Percentiles rank a stretch among this genome's conserved stretches.
These are phyloP conservation scores for Semaprochilodus insignis DNA, from an alignment of 2,797 vertebrate species.

Conservation along the genomic window DNA sequence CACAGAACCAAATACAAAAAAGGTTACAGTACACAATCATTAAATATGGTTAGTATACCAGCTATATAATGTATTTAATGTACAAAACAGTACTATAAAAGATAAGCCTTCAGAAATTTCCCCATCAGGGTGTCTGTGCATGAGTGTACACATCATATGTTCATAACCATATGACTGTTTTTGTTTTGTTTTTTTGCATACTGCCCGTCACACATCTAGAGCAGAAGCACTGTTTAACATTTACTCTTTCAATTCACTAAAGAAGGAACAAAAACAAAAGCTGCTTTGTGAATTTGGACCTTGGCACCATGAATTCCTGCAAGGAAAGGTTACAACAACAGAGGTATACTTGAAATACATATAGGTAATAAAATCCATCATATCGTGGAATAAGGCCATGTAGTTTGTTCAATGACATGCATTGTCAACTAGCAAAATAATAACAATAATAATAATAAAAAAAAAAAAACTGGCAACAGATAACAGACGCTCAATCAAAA, in stretches of 20 bases:
- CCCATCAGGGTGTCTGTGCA: constrained; percentile 54
- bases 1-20: constrained; percentile 81
- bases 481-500: constrained; percentile 32
- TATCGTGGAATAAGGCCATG: constrained; percentile 54
- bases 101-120: constrained; percentile 68
- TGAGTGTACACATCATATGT: constrained; percentile 58
- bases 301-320: constrained; percentile 69
- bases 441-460: no score
- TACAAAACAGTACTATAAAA: constrained; percentile 82
- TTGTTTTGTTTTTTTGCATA: background rate
- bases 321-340: constrained; percentile 42
- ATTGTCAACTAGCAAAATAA: constrained; percentile 63
- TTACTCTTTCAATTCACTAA: constrained; percentile 38
- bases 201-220: constrained; percentile 4
- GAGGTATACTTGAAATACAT: constrained; percentile 44
- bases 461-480: constrained; percentile 68
- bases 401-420: constrained; percentile 59
- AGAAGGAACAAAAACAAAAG: constrained; percentile 27
- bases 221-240: constrained; percentile 33
- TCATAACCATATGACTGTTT: constrained; percentile 4
- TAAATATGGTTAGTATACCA: constrained; percentile 71
- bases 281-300: constrained; percentile 59
- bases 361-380: constrained; percentile 49
- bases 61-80: constrained; percentile 73
- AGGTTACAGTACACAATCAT: constrained; percentile 77